Evolutionary conservation across 2,113 vertebrate species (phyloP), one percentile per base, ranked within the genome.

Genomic region (Callaeas wilsoni): DNA sequence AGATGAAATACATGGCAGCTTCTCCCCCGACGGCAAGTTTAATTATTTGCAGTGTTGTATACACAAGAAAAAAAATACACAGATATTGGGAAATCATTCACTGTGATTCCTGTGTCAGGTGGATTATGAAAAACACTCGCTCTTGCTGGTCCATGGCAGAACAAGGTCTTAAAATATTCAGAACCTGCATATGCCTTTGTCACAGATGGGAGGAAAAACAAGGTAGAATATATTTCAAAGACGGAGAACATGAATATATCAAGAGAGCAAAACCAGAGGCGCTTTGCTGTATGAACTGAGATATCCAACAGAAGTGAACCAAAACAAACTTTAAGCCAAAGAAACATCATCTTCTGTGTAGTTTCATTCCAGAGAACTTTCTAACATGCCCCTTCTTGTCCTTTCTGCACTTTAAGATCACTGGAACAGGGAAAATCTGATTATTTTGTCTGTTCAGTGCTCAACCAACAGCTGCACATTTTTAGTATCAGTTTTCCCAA

Each of bases 81-180:
- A 93, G 89, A 97, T 88, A 95, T 90, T 96, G 91, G 88, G 96
- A 96, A 97, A 95, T 96, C 75, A 91, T 89, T 97, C 94, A 96
- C 73, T 91, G 56, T 27, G 70, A 89, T 94, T 97, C 94, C 89
- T 49, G 33, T 88, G 95, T 96, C 89, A 95, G 96, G 64, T 76
- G 93, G 87, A 80, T 93, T 92, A 84, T 94, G 94, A 91, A 77
- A 96, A 96, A 64, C 44, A 62, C 20, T 91, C 2, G 11, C 30
- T 95, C 59, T 90, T 92, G 75, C 85, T 92, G 52, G 79, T 78
- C 83, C 76, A 68, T 75, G 77, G 74, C 64, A 91, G 84, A 95
- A 85, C 81, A 91, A 93, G 75, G 71, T 82, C 94, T 98, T 98
- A 92, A 97, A 97, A 98, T 97, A 98, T 98, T 97, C 96, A 97